Base-by-base conservation (phyloP, 2,113 vertebrate species). In the Amazona vittata region DNA sequence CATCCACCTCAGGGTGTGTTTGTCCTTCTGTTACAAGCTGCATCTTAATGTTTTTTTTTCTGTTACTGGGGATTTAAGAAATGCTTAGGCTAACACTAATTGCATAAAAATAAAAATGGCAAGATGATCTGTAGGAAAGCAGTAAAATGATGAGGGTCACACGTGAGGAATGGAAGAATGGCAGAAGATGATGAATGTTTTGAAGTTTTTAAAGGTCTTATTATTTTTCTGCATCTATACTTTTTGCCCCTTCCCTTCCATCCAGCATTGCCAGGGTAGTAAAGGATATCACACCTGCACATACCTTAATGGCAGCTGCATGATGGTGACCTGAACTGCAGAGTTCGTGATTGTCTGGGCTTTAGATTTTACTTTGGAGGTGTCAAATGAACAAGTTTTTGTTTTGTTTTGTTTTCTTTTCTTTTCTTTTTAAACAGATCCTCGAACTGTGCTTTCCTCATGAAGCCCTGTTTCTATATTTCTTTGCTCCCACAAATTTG, bases 11-110 rank as follows among this genome's bases (percentile, higher is more conserved):
- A 62, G 91, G 94, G 94, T 93, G 65, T 87, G 78, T 94, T 96
- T 96, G 90, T 83, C 90, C 86, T 93, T 97, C 91, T 94, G 73
- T 87, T 94, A 73, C 63, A 86, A 83, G 60, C 67, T 92, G 81
- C 86, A 94, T 80, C 80, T 80, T 89, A 91, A 95, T 86, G 73
- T 1, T 86, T 83, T 73, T 89, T 88, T 89, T 91, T 75, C 69
- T 85, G 14, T 83, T 96, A 73, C 84, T 94, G 60, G 39, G 74
- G 81, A 53, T 94, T 86, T 77, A 65, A 96, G 86, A 92, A 94
- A 64, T 63, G 74, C 94, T 89, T 96, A 96, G 76, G 24, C 79
- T 86, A 89, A 86, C 90, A 60, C 63, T 90, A 83, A 70, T 82
- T 89, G 64, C 63, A 75, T 78, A 71, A 86, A 90, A 89, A 35